Evolutionary conservation across 2,113 vertebrate species (phyloP).

Genomic region (Tinamus guttatus): DNA sequence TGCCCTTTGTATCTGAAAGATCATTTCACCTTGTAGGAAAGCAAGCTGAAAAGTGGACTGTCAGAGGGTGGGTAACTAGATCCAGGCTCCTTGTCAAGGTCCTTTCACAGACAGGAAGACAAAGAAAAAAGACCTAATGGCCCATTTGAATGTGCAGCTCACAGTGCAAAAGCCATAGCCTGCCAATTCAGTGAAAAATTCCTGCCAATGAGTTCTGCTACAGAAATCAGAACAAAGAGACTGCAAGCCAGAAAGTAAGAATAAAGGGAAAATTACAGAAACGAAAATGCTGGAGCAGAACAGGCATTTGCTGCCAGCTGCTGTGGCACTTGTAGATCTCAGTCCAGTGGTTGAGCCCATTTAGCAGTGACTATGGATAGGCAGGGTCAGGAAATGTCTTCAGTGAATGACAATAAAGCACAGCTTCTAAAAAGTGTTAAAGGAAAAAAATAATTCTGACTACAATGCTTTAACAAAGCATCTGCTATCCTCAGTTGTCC

Average conservation of each 20-base stretch:
- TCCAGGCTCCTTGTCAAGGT: slow-evolving; percentile 2
- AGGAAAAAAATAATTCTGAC: background rate
- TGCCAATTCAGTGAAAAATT: background rate
- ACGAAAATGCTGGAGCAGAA: background rate
- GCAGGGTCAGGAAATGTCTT: background rate
- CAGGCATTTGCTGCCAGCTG: background rate
- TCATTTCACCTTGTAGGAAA: slow-evolving; percentile 15
- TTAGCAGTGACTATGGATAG: background rate
- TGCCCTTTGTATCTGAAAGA: slow-evolving; percentile 3
- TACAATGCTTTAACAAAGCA: background rate
- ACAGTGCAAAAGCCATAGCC: background rate
- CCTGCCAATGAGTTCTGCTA: background rate
- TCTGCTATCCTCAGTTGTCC: background rate
- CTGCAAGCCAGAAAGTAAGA: background rate
- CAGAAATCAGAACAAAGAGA: background rate
- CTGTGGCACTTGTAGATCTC: background rate
- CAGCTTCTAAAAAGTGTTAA: background rate
- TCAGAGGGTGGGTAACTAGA: slow-evolving; percentile 3
- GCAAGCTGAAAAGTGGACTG: background rate
- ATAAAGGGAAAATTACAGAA: background rate
- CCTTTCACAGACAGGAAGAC: slow-evolving; percentile 1
- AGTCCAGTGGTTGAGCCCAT: fast-evolving
- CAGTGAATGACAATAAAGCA: background rate
- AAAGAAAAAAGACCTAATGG: slow-evolving; percentile 7
- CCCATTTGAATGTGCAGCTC: slow-evolving; percentile 22